These are phyloP conservation scores for Diorhabda sublineata DNA, from an alignment of 1,140 invertebrate genomes.

Conservation along the genomic window DNA sequence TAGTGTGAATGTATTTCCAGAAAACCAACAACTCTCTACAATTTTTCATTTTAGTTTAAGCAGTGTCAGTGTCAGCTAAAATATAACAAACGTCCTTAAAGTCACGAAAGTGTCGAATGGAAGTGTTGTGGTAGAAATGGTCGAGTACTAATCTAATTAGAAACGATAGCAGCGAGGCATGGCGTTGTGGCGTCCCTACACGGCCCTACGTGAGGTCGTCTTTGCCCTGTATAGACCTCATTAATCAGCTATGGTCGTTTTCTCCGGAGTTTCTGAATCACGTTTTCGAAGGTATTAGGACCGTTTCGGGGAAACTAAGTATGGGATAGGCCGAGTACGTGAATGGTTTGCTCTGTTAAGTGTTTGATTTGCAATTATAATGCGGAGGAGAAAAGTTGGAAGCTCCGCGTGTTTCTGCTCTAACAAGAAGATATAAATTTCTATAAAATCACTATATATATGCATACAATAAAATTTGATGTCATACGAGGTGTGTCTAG, in stretches of 20 bases:
- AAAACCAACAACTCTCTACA: background rate
- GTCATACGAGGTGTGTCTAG: too few relatives aligned
- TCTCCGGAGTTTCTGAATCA: slow-evolving; percentile 9
- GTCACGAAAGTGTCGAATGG: slow-evolving; percentile 6
- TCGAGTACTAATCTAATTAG: slow-evolving; percentile 16
- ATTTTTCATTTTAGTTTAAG: too few relatives aligned
- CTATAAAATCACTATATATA: too few relatives aligned
- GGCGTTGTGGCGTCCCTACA: slow-evolving; percentile 2
- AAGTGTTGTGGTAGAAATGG: slow-evolving; percentile 17
- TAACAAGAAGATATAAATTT: background rate
- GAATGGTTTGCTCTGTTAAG: background rate
- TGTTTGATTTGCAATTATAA: slow-evolving; percentile 1
- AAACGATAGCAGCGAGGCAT: slow-evolving; percentile 8
- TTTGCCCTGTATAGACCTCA: slow-evolving; percentile 6
- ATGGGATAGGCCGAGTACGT: background rate
- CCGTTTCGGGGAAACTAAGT: background rate
- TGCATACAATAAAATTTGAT: too few relatives aligned
- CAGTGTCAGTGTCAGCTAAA: background rate
- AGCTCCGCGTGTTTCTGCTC: background rate
- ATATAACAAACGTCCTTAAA: slow-evolving; percentile 1
- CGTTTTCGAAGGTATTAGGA: slow-evolving; percentile 11
- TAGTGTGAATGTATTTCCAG: too few relatives aligned
- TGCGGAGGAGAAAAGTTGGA: background rate
- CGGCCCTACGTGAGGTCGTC: slow-evolving; percentile 12
- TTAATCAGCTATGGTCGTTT: slow-evolving; percentile 6